Percentiles rank a stretch among this genome's conserved stretches.
phyloP scores from a whole-genome alignment of 2,888 invertebrate genomes.

The Daptonema setosum region DNA sequence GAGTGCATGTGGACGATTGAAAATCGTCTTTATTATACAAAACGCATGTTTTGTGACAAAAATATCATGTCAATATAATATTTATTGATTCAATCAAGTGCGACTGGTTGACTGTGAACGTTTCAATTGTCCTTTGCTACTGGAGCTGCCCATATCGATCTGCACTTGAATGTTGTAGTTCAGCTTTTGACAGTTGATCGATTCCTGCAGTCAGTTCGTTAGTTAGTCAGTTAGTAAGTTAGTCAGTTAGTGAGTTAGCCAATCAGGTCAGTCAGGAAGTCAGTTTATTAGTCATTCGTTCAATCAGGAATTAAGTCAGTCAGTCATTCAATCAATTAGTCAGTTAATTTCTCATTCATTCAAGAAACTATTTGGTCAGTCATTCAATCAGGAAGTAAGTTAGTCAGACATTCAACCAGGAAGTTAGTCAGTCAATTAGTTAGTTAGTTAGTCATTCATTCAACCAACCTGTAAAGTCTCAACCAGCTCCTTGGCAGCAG shows the following conservation, averaged over 20 bases:
- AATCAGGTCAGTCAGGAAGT: not conserved
- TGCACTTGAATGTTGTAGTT: not conserved
- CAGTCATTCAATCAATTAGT: not conserved
- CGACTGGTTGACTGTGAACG: not conserved
- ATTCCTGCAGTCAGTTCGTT: not conserved
- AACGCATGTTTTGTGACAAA: no score
- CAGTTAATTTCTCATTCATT: not conserved
- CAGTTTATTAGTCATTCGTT: no score
- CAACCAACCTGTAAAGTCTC: not conserved
- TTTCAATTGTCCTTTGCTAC: not conserved
- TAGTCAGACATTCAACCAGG: not conserved
- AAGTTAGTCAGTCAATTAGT: not conserved
- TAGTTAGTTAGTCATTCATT: not conserved
- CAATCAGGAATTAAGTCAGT: not conserved
- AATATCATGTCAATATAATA: no score
- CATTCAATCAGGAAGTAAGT: not conserved
- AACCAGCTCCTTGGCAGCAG: not conserved
- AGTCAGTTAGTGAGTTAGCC: not conserved
- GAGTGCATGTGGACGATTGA: no score
- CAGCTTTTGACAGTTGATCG: not conserved
- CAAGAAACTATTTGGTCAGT: not conserved
- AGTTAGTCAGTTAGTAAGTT: not conserved
- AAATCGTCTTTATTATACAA: no score
- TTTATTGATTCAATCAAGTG: no score
- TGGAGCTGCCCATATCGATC: not conserved